These are phyloP conservation scores for Ricordea florida DNA, from an alignment of 92 coral and sea anemone genomes.

Conservation along the genomic window DNA sequence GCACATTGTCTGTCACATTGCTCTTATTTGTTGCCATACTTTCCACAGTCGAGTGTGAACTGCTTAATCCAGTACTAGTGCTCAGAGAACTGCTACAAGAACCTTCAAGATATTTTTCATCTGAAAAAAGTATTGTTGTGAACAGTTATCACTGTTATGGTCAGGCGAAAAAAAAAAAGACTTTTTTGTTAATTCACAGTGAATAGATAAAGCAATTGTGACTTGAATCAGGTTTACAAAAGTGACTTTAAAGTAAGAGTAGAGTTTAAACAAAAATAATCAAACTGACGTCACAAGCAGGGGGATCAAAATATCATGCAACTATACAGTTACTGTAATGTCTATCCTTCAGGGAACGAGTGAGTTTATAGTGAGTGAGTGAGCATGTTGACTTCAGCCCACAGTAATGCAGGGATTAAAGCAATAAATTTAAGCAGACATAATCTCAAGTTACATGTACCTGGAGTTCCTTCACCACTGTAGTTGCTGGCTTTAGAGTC, in stretches of 20 bases:
- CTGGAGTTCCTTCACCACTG: slow-evolving; percentile 5
- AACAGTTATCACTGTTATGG: too few species aligned
- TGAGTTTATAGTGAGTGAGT: too few species aligned
- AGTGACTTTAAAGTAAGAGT: not conserved
- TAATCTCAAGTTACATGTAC: not conserved
- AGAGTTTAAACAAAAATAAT: not conserved
- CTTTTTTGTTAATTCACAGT: too few species aligned
- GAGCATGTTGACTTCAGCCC: too few species aligned
- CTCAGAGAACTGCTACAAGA: slow-evolving; percentile 24
- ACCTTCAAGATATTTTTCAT: slow-evolving; percentile 4
- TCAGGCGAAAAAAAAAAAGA: too few species aligned
- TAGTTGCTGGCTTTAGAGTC: slow-evolving; percentile 57
- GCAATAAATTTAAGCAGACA: too few species aligned
- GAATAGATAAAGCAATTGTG: too few species aligned
- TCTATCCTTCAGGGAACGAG: too few species aligned
- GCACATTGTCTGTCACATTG: not conserved
- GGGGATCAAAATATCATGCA: too few species aligned
- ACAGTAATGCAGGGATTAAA: too few species aligned
- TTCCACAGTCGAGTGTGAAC: slow-evolving; percentile 27
- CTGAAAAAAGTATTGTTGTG: not conserved
- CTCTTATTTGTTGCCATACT: not conserved
- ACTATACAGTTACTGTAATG: too few species aligned
- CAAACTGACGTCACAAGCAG: not conserved
- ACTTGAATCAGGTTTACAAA: too few species aligned
- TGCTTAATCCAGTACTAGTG: slow-evolving; percentile 27